A percentile compares a stretch with the other conserved stretches of the same genome.
phyloP scores from a whole-genome alignment of 2,113 vertebrate species.

The Cettia cetti region DNA sequence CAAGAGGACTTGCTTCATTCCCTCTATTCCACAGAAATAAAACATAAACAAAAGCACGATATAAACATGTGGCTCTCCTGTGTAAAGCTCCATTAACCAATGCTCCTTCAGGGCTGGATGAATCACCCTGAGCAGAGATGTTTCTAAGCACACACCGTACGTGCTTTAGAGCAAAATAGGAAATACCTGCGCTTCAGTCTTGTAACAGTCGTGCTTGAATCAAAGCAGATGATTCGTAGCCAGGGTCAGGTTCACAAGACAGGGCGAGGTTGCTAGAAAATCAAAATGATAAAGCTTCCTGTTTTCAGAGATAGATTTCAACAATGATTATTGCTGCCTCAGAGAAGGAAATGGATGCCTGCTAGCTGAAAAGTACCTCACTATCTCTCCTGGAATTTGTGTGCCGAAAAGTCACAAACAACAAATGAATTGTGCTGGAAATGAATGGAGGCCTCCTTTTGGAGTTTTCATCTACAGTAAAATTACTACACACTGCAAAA shows the following conservation, averaged over 20 bases:
- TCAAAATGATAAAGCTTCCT: conserved; percentile 55
- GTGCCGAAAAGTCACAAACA: conserved; percentile 9
- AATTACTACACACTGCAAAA: background rate
- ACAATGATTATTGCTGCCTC: conserved; percentile 6
- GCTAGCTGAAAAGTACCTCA: conserved; percentile 10
- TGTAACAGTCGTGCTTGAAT: background rate
- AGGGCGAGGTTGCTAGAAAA: conserved; percentile 46
- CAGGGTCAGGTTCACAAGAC: conserved; percentile 23
- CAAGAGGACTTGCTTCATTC: background rate
- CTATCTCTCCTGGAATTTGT: background rate
- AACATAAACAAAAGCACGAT: background rate
- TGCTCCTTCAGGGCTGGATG: background rate
- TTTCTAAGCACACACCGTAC: background rate
- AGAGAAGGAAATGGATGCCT: conserved; percentile 40
- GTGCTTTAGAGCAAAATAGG: conserved; percentile 33
- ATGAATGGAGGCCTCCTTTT: background rate
- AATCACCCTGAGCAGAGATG: background rate
- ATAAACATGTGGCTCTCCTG: background rate
- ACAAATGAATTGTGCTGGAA: conserved; percentile 9
- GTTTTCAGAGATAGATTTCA: conserved; percentile 59
- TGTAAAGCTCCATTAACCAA: background rate
- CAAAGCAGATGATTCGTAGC: background rate
- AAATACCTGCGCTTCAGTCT: background rate
- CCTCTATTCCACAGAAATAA: background rate
- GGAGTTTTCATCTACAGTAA: background rate